Base-by-base conservation (phyloP, 2,113 vertebrate genomes). In the Tupaia tana region DNA sequence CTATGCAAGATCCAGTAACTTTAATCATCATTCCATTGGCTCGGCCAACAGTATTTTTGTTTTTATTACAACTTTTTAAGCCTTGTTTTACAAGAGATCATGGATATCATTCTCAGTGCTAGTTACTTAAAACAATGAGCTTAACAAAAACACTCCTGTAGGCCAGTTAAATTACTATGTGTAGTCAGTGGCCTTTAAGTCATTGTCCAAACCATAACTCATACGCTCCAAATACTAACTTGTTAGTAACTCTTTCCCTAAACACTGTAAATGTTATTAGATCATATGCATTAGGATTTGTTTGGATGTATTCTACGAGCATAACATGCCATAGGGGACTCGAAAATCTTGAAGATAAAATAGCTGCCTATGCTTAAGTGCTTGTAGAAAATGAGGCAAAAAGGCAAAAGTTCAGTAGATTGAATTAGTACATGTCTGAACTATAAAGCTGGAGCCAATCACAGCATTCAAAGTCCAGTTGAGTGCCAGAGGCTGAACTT, bases 371-470 rank as follows among this genome's bases (percentile, higher is more conserved):
- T 70, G 20, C 64, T 54, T 86, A 71, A 69, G 54, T 93, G 22
- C 34, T 67, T 94, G 74, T 77, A 43, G 63, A 96, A 96, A 95
- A 64, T 81, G 67, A 92, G 4, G 22, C 18, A 81, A 19, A 2
- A 75, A 95, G 27, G 31, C 13, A 31, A 43, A 78, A 75, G 34
- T 6, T 95, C 29, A 86, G 27, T 18, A 64, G 9, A 82, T 70
- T 86, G 79, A 93, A 88, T 90, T 56, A 83, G 63, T 78, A 15
- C 29, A 29, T 43, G 1, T 80, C 88, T 96, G 27, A 93, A 61
- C 59, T 91, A 20, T 66, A 92, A 92, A 92, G n/a, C 43, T 12
- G 31, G 25, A 77, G 63, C 14, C 81, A 81, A 63, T 91, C 91
- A 67, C 14, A 69, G 6, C 11, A 3, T 74, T 54, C 67, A 69